Evolutionary conservation across 2,888 invertebrate genomes (phyloP), one percentile per base, ranked within the genome.

Genomic region (Scrobipalpa costella): DNA sequence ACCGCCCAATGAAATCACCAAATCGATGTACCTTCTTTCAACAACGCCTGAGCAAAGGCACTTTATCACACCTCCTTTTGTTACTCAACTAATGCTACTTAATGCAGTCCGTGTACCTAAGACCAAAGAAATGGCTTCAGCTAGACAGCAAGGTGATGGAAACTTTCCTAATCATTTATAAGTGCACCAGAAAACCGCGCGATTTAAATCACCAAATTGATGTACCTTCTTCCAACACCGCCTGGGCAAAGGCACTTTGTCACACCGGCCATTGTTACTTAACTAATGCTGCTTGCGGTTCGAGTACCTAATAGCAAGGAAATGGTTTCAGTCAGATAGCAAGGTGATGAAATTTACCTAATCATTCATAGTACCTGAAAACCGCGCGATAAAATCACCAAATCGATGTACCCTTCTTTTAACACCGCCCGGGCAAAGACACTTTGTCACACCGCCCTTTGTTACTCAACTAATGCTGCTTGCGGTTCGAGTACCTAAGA

Each of bases 371-470:
- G n/a, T n/a, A n/a, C n/a, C 57, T 58, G 76, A 74, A 81, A 84
- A 83, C 75, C 80, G 80, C 77, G 71, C 76, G 73, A 79, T 83
- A 83, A 85, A 79, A 84, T 86, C 83, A 84, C 87, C 85, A 83
- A 78, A 74, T 73, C 19, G 21, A 19, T 74, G 76, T 78, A 77
- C 76, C n/a, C 73, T 74, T 79, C 73, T 77, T 84, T 84, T 80
- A 84, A 74, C 17, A 21, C 70, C 67, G 76, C 80, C 71, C n/a
- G 72, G 70, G 72, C 74, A 73, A 76, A 80, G 81, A 79, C 84
- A 86, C 86, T 86, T 84, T 84, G 84, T 86, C 84, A 84, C 76
- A 79, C 79, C 75, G 76, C 79, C 80, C 80, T 86, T 87, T 88
- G 86, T 87, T 78, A 81, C 75, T 70, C 74, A 79, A 81, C 82